phyloP scores from a whole-genome alignment of 2,797 vertebrate genomes.

The Tapera naevia region DNA sequence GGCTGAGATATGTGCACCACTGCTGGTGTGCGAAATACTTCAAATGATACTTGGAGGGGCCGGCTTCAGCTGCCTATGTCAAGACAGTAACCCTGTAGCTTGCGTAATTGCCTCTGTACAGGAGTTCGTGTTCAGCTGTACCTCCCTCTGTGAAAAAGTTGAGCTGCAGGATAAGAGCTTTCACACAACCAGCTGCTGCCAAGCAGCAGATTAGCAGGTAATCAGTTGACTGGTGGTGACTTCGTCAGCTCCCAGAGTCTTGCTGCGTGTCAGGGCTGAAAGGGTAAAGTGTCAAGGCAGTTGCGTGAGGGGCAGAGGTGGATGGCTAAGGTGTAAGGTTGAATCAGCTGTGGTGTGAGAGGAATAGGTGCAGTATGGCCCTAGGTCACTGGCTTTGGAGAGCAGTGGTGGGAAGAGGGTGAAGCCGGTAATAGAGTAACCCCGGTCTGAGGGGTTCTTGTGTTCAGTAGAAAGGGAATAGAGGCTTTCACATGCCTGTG shows the following conservation, averaged over 20 bases:
- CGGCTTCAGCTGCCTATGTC: conserved; percentile 49
- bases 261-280: background rate
- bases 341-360: background rate
- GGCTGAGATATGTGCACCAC: conserved; percentile 47
- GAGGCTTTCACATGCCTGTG: background rate
- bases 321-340: background rate
- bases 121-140: conserved; percentile 60
- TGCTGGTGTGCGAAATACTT: conserved; percentile 65
- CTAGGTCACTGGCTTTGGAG: background rate
- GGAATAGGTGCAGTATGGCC: background rate
- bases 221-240: conserved; percentile 62
- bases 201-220: conserved; percentile 70
- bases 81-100: conserved; percentile 66
- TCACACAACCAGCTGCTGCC: conserved; percentile 68
- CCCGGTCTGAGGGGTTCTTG: background rate
- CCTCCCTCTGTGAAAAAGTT: conserved; percentile 71
- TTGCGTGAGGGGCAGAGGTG: background rate
- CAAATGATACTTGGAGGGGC: conserved; percentile 49
- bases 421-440: background rate
- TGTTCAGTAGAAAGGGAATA: background rate
- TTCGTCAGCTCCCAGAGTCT: conserved; percentile 26
- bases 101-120: conserved; percentile 69
- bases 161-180: conserved; percentile 66
- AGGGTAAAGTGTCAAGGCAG: background rate
- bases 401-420: background rate